Base-by-base conservation (phyloP, 2,888 invertebrate genomes). In the Mythimna lalbum region DNA sequence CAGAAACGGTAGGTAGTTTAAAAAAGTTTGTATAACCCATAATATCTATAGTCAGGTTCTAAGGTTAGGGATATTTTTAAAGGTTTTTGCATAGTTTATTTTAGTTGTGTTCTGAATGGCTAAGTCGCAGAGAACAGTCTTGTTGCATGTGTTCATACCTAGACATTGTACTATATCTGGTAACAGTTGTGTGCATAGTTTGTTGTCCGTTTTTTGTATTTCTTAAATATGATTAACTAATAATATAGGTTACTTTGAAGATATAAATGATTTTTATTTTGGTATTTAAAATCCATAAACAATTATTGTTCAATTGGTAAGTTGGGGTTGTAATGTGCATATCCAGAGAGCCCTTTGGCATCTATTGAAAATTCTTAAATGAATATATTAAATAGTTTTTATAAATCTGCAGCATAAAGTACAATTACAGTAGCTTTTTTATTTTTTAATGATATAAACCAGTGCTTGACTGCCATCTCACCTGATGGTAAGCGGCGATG, bases 191-290 rank as follows among this genome's bases (percentile, higher is more conserved):
- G 89, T 92, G 91, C 82, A 88, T 89, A 88, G 89, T 90, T 90
- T 90, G 88, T 91, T 90, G 90, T 91, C 87, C 75, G 88, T 89
- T 92, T 91, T 90, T 91, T 92, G 89, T 91, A 92, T 89, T 89
- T 90, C 87, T 81, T 89, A 88, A 90, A 87, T 85, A 88, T 88
- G 83, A 88, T 86, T 88, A 88, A 87, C 85, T 89, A 86, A 80
- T 81, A 91, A 89, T 89, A 92, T 92, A 93, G 91, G 81, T 87
- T 89, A 90, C 85, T 83, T 85, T 81, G 82, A 86, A 86, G 69
- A 73, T 73, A 67, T 52, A 57, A 9, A 14, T 70, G 82, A 33
- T 36, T 83, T 86, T 81, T 85, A 69, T 84, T 69, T 47, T 12
- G 4, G 5, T 60, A 14, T 36, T 14, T 21, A 12, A 39, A 23